These are phyloP conservation scores for Pyrrhosoma nymphula DNA, from an alignment of 2,888 invertebrate species.

Conservation along the genomic window DNA sequence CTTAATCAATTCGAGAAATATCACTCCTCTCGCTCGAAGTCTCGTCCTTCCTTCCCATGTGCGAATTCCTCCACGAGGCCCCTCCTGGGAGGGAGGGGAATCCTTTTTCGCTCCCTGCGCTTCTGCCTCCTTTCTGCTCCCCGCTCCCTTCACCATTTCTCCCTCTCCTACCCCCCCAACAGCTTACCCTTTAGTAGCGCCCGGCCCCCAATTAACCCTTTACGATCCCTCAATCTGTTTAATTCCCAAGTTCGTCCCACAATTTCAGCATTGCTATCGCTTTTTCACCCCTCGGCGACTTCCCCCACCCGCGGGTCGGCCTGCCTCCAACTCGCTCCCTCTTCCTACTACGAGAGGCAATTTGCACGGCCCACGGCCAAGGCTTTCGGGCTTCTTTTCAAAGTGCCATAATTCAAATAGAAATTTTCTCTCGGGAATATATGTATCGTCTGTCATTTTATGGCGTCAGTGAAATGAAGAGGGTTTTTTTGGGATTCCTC, in stretches of 20 bases:
- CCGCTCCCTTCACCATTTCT: not conserved
- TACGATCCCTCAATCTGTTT: conserved; percentile 50
- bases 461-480: not conserved
- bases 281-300: not conserved
- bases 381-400: not conserved
- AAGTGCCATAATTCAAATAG: not conserved
- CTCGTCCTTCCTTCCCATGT: not conserved
- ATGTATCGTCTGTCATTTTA: not conserved
- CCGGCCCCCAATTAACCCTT: conserved; percentile 42
- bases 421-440: not conserved
- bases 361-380: not conserved
- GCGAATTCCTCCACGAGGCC: not conserved
- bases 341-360: not conserved
- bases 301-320: not conserved
- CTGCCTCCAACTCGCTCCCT: not conserved
- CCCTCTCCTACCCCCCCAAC: no score
- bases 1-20: conserved; percentile 6
- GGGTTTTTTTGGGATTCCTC: no score
- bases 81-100: not conserved
- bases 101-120: not conserved
- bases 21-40: not conserved
- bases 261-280: conserved; percentile 37
- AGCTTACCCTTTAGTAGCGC: not conserved
- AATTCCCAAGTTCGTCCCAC: conserved; percentile 53
- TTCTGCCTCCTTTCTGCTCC: not conserved